These are phyloP conservation scores for Neogobius melanostomus DNA, from an alignment of 2,113 vertebrate species.

Conservation along the genomic window DNA sequence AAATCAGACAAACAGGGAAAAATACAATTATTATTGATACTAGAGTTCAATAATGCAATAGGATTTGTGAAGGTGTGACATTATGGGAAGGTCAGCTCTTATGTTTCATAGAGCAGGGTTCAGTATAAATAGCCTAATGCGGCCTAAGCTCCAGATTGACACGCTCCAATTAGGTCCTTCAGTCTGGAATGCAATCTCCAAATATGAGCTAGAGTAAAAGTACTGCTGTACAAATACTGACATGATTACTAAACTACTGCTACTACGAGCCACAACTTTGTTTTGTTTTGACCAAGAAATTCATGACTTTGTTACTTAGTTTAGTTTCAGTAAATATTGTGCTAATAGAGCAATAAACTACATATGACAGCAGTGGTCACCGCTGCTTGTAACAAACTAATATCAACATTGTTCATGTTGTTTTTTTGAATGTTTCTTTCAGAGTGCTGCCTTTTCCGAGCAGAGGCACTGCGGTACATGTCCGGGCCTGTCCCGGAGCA, in stretches of 20 bases:
- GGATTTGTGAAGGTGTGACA: constrained; percentile 29
- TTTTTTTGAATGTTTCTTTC: constrained; percentile 13
- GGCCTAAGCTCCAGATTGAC: constrained; percentile 32
- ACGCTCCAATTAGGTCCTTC: constrained; percentile 39
- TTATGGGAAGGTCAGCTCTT: constrained; percentile 43
- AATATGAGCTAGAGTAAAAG: too few relatives aligned
- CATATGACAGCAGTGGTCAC: not conserved
- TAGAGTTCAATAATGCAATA: constrained; percentile 8
- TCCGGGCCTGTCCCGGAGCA: constrained; percentile 54
- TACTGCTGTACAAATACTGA: too few relatives aligned
- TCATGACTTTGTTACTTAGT: too few relatives aligned
- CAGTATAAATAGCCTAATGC: constrained; percentile 62
- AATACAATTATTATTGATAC: constrained; percentile 1
- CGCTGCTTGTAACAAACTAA: constrained; percentile 20
- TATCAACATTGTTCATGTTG: not conserved
- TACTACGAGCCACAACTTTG: too few relatives aligned
- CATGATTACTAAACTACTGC: too few relatives aligned
- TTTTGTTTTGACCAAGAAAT: too few relatives aligned
- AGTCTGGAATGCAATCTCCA: constrained; percentile 15
- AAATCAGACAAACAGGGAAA: constrained; percentile 18
- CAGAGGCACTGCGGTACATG: constrained; percentile 40
- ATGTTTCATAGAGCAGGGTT: constrained; percentile 41
- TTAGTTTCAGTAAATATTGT: too few relatives aligned
- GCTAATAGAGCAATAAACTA: not conserved
- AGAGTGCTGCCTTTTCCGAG: constrained; percentile 35